These are phyloP conservation scores for Seriola rivoliana DNA, from an alignment of 2,113 vertebrate genomes.

Conservation along the genomic window DNA sequence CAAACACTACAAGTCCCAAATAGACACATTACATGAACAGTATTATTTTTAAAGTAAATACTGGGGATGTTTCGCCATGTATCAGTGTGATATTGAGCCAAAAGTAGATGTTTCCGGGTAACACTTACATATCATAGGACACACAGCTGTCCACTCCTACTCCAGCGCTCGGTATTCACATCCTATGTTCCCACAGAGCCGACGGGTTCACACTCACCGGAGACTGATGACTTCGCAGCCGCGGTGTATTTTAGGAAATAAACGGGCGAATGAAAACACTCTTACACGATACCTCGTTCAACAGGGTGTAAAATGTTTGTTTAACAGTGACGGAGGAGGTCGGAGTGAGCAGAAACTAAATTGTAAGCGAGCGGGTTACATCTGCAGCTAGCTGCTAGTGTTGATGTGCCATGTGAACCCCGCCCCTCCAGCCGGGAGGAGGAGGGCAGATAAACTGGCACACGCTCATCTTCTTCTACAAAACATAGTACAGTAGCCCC, in stretches of 20 bases:
- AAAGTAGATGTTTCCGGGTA: not conserved
- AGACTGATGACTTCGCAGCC: not conserved
- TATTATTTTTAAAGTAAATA: not conserved
- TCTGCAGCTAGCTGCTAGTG: conserved; percentile 15
- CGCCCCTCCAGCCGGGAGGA: conserved; percentile 67
- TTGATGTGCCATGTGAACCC: conserved; percentile 53
- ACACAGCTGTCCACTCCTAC: not conserved
- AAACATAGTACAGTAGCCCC: conserved; percentile 1
- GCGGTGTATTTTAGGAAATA: not conserved
- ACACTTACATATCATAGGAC: conserved; percentile 43
- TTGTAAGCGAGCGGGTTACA: not conserved
- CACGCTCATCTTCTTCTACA: conserved; percentile 11
- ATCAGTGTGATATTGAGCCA: not conserved
- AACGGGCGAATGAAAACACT: not conserved
- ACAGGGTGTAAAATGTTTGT: fast-evolving
- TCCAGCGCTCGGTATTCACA: conserved; percentile 4
- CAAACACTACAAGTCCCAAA: not conserved
- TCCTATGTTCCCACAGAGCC: conserved; percentile 1
- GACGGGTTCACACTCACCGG: not conserved
- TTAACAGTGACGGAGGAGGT: not conserved
- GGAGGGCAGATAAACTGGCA: conserved; percentile 29
- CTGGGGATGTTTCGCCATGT: not conserved
- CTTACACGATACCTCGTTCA: no score
- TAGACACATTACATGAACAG: not conserved
- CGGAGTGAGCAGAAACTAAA: conserved; percentile 19